These are phyloP conservation scores for Symphodus melops DNA, from an alignment of 2,113 vertebrate species.

Conservation along the genomic window DNA sequence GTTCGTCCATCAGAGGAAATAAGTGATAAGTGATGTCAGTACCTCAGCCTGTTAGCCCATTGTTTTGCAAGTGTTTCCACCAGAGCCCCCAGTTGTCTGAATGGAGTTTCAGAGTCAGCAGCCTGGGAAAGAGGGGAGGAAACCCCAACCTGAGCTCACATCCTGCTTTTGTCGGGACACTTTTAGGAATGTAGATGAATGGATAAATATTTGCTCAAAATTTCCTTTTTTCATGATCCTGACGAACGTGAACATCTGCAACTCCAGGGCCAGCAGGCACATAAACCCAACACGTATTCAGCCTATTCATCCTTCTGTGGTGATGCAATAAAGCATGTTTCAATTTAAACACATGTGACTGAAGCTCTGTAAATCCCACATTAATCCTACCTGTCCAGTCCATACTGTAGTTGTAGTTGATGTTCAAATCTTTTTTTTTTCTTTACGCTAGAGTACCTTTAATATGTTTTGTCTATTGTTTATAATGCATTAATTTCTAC, in stretches of 20 bases:
- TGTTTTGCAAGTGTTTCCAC: slow-evolving; percentile 69
- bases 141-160: slow-evolving; percentile 68
- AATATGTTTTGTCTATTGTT: no score
- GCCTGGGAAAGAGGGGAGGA: slow-evolving; percentile 55
- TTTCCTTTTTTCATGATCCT: slow-evolving; percentile 46
- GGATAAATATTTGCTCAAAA: slow-evolving; percentile 77
- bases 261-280: slow-evolving; percentile 17
- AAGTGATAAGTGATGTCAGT: slow-evolving; percentile 74
- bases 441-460: no score
- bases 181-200: slow-evolving; percentile 72
- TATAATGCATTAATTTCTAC: not conserved
- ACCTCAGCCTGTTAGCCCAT: slow-evolving; percentile 59
- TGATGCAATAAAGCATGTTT: no score
- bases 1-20: slow-evolving; percentile 65
- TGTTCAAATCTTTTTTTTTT: no score
- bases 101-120: slow-evolving; percentile 33
- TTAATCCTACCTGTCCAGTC: no score
- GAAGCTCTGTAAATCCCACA: no score
- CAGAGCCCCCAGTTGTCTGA: slow-evolving; percentile 32
- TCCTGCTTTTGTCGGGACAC: slow-evolving; percentile 82
- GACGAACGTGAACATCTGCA: slow-evolving; percentile 51
- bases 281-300: slow-evolving; percentile 1
- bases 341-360: no score
- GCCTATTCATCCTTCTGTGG: not conserved
- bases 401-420: no score